Conservation (phyloP, 2,888 invertebrate species). For the Drosophila yooni region DNA sequence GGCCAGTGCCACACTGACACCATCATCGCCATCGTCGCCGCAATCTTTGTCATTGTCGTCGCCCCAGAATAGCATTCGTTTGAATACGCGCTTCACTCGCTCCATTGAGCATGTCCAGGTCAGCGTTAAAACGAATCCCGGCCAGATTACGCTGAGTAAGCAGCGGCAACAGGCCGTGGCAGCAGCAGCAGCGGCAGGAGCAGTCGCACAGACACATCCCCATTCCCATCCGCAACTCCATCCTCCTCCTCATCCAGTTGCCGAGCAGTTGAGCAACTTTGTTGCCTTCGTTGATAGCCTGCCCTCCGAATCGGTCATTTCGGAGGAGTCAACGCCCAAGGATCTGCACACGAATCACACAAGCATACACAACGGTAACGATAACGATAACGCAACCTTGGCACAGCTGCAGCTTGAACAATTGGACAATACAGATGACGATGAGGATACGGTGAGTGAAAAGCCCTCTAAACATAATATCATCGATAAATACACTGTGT, state of each 20-base stretch:
- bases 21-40: slow-evolving; percentile 52
- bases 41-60: slow-evolving; percentile 57
- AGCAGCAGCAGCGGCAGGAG: slow-evolving; percentile 2
- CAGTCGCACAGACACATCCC: background rate
- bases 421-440: slow-evolving; percentile 70
- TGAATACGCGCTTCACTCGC: slow-evolving; percentile 75
- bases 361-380: slow-evolving; percentile 26
- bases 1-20: slow-evolving; percentile 14
- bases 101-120: slow-evolving; percentile 65
- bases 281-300: slow-evolving; percentile 82
- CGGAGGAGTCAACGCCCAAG: slow-evolving; percentile 83
- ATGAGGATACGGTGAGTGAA: slow-evolving; percentile 80
- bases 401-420: slow-evolving; percentile 53
- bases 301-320: slow-evolving; percentile 83
- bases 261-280: slow-evolving; percentile 53
- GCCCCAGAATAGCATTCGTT: slow-evolving; percentile 70
- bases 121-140: background rate
- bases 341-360: slow-evolving; percentile 72
- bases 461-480: background rate
- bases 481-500: background rate
- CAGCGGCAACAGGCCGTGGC: background rate
- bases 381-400: slow-evolving; percentile 38
- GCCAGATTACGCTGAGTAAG: slow-evolving; percentile 14
- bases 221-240: background rate
- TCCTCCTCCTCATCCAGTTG: background rate